A percentile compares a stretch with the other conserved stretches of the same genome.
Evolutionary conservation across 1,140 invertebrate species (phyloP).

Genomic region (Platyscapa corneri): DNA sequence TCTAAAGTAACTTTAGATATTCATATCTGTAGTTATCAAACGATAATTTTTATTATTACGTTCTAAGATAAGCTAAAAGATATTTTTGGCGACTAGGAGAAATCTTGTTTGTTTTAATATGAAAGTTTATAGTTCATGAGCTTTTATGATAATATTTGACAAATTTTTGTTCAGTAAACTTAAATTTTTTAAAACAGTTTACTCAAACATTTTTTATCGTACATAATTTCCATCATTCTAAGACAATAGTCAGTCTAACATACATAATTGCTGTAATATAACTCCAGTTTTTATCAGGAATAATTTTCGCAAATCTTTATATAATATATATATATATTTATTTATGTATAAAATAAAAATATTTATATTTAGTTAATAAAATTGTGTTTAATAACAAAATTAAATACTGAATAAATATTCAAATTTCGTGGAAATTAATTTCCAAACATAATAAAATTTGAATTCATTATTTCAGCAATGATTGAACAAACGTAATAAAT

Average conservation of each 20-base stretch:
- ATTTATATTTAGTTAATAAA: too few species aligned
- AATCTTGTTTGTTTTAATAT: background rate
- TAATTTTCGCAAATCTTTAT: background rate
- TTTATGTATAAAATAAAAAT: too few species aligned
- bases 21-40: too few species aligned
- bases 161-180: too few species aligned
- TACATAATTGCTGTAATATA: background rate
- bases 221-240: background rate
- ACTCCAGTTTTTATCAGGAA: background rate
- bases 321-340: too few species aligned
- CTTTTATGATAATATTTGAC: too few species aligned
- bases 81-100: background rate
- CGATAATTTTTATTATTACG: background rate
- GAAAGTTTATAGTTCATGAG: background rate
- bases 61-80: background rate
- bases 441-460: background rate
- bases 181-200: too few species aligned
- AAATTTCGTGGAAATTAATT: background rate
- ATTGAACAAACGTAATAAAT: background rate
- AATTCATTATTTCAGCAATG: background rate
- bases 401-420: background rate
- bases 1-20: background rate
- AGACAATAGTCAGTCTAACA: background rate
- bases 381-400: background rate
- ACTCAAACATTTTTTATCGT: background rate